Percentiles rank a stretch among this genome's conserved stretches.
Evolutionary conservation across 2,888 invertebrate genomes (phyloP).

Genomic region (Eupithecia inturbata): DNA sequence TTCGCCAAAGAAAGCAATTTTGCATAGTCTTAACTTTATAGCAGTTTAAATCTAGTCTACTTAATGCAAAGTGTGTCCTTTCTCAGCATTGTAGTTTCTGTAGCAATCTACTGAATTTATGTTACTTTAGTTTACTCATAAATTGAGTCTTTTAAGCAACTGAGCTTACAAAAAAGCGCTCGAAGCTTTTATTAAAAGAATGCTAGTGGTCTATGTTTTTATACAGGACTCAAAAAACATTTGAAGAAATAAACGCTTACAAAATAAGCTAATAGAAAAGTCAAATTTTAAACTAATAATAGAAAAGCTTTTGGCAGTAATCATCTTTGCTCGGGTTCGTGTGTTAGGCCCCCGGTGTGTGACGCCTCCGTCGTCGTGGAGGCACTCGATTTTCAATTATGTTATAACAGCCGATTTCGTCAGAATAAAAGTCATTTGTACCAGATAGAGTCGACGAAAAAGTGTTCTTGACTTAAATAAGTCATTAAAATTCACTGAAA

Average conservation of each 20-base stretch:
- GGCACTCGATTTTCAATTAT: too few relatives aligned
- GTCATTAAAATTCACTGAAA: too few relatives aligned
- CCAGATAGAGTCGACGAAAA: too few relatives aligned
- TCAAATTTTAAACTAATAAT: too few relatives aligned
- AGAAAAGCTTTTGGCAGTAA: too few relatives aligned
- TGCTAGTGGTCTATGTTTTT: not conserved
- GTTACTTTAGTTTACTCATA: slow-evolving; percentile 32
- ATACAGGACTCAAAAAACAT: not conserved
- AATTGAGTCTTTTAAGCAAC: slow-evolving; percentile 22
- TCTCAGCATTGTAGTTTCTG: slow-evolving; percentile 35
- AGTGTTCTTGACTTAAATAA: too few relatives aligned
- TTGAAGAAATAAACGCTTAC: not conserved
- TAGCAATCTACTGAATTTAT: slow-evolving; percentile 34
- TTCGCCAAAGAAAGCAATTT: slow-evolving; percentile 42
- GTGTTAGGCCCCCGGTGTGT: too few relatives aligned
- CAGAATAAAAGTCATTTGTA: too few relatives aligned
- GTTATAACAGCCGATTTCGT: too few relatives aligned
- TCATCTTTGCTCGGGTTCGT: too few relatives aligned
- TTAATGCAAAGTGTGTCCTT: slow-evolving; percentile 40
- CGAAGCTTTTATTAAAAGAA: not conserved
- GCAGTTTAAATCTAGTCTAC: slow-evolving; percentile 36
- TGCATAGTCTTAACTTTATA: slow-evolving; percentile 28
- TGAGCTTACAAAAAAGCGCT: not conserved
- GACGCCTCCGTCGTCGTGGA: too few relatives aligned
- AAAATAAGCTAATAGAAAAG: not conserved